Conservation (phyloP, 2,113 vertebrate species). For the Cathartes aura region DNA sequence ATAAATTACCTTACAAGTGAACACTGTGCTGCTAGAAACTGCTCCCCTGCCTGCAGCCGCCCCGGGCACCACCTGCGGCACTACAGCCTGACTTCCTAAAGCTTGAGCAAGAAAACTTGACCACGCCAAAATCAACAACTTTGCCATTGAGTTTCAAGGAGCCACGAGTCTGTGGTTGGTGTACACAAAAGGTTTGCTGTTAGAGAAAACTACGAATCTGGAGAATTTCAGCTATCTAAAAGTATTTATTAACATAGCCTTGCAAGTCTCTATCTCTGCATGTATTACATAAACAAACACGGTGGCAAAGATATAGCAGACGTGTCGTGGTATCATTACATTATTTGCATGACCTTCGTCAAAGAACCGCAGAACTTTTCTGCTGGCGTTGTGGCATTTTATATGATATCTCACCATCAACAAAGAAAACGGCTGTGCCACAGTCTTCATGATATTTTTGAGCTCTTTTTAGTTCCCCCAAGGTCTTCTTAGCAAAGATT, state of each 20-base stretch:
- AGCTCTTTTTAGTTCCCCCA: not conserved
- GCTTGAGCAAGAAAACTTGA: not conserved
- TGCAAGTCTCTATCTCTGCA: not conserved
- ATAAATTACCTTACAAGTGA: not conserved
- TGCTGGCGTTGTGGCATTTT: not conserved
- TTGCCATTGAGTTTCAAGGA: not conserved
- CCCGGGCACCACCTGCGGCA: accelerated
- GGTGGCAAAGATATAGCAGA: not conserved
- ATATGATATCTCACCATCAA: not conserved
- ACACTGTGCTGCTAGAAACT: not conserved
- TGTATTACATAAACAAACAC: not conserved
- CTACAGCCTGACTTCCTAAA: accelerated
- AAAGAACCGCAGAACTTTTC: not conserved
- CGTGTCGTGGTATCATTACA: accelerated
- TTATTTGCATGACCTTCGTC: not conserved
- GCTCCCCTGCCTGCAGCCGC: not conserved
- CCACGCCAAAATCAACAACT: not conserved
- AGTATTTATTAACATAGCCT: not conserved
- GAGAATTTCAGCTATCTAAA: not conserved
- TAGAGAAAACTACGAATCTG: not conserved
- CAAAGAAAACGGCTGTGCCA: not conserved
- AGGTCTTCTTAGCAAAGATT: not conserved
- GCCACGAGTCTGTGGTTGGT: not conserved
- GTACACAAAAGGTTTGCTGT: not conserved
- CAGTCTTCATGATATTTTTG: not conserved